phyloP scores from a whole-genome alignment of 2,888 invertebrate genomes.

The Lordiphosa andalusiaca region DNA sequence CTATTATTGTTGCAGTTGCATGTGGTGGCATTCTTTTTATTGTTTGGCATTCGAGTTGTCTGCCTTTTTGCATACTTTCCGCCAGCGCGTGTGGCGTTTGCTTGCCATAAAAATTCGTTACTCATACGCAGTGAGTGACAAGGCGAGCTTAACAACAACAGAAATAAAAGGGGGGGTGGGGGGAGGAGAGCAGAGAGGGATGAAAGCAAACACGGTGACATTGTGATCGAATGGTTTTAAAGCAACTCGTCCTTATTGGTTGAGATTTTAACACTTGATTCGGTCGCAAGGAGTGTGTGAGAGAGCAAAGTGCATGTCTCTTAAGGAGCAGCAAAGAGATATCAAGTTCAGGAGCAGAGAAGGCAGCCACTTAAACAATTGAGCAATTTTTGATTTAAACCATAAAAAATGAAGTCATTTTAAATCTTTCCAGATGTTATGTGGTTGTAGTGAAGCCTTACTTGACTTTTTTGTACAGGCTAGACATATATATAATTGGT shows the following conservation, averaged over 20 bases:
- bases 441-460: too few species aligned
- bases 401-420: too few species aligned
- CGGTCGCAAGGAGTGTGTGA: slow-evolving; percentile 14
- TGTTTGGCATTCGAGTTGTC: slow-evolving; percentile 24
- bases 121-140: slow-evolving; percentile 51
- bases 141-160: slow-evolving; percentile 22
- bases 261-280: slow-evolving; percentile 30
- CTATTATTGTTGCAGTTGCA: slow-evolving; percentile 23
- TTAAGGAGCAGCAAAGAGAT: not conserved
- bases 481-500: too few species aligned
- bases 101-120: slow-evolving; percentile 29
- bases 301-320: slow-evolving; percentile 7
- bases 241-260: slow-evolving; percentile 37
- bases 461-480: too few species aligned
- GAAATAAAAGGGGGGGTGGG: slow-evolving; percentile 1
- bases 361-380: too few species aligned
- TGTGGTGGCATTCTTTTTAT: slow-evolving; percentile 13
- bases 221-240: slow-evolving; percentile 37
- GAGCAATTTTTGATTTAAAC: too few species aligned
- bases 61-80: slow-evolving; percentile 17
- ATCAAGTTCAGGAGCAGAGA: too few species aligned
- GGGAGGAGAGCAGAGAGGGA: not conserved
- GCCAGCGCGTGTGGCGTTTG: not conserved
- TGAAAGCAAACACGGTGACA: slow-evolving; percentile 9
- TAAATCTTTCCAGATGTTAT: too few species aligned